Conservation (phyloP, 2,113 vertebrate species). For the Peromyscus polionotus region DNA sequence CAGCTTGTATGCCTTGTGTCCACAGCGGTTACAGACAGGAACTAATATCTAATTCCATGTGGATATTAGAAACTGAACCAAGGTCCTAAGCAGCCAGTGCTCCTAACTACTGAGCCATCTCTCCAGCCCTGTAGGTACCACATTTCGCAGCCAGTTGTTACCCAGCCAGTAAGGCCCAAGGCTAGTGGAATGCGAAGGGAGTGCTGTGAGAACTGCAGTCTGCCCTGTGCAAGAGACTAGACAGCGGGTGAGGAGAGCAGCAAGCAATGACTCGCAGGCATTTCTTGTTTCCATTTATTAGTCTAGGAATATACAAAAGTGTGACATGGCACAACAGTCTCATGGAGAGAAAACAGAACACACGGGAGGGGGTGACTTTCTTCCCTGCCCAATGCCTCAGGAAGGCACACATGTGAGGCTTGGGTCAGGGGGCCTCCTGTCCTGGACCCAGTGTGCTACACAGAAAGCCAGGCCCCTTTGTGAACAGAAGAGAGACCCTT, state of each 20-base stretch:
- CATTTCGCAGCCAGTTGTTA: not conserved
- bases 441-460: not conserved
- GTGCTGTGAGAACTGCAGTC: not conserved
- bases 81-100: not conserved
- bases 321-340: conserved; percentile 73
- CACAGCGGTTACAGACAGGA: not conserved
- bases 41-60: no score
- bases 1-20: not conserved
- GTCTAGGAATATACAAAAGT: conserved; percentile 87
- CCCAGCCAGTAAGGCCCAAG: not conserved
- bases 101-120: not conserved
- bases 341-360: conserved; percentile 75
- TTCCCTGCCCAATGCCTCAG: not conserved
- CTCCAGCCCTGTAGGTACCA: not conserved
- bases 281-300: conserved; percentile 84
- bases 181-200: not conserved
- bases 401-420: conserved; percentile 72
- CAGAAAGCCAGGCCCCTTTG: not conserved
- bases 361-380: not conserved
- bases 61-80: not conserved
- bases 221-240: not conserved
- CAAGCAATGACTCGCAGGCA: not conserved
- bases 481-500: not conserved
- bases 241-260: not conserved
- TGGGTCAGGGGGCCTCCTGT: not conserved